Evolutionary conservation across 2,888 invertebrate genomes (phyloP).

Genomic region (Acrobasis consociella): DNA sequence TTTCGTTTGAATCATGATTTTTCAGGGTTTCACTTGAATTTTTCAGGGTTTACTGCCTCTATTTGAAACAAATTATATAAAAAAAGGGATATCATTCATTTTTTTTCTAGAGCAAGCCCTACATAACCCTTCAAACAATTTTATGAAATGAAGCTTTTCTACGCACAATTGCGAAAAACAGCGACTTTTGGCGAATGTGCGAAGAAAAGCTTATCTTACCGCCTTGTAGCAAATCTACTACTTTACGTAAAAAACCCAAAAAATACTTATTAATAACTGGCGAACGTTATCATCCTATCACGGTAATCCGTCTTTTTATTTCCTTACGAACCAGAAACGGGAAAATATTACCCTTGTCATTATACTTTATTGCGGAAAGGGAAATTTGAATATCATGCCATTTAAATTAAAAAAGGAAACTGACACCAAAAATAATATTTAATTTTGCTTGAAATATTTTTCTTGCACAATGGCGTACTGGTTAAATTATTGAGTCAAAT

Average conservation of each 20-base stretch:
- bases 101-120: too few relatives aligned
- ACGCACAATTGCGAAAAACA: too few relatives aligned
- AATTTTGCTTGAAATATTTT: background rate
- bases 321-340: conserved; percentile 4
- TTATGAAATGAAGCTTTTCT: too few relatives aligned
- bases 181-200: too few relatives aligned
- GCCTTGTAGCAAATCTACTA: too few relatives aligned
- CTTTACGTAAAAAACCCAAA: background rate
- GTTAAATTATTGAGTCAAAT: background rate
- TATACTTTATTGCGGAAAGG: conserved; percentile 16
- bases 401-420: conserved; percentile 16
- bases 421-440: conserved; percentile 6
- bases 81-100: too few relatives aligned
- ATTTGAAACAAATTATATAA: too few relatives aligned
- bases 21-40: too few relatives aligned
- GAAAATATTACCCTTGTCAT: conserved; percentile 18
- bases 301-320: conserved; percentile 7
- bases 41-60: too few relatives aligned
- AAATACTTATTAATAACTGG: background rate
- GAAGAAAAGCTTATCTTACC: too few relatives aligned
- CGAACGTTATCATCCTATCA: background rate
- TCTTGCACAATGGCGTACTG: background rate
- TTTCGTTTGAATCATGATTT: too few relatives aligned
- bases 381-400: conserved; percentile 17
- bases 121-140: too few relatives aligned